Percentiles rank a stretch among this genome's conserved stretches.
Conservation (phyloP, 2,888 invertebrate species). For the Biston stratarius region DNA sequence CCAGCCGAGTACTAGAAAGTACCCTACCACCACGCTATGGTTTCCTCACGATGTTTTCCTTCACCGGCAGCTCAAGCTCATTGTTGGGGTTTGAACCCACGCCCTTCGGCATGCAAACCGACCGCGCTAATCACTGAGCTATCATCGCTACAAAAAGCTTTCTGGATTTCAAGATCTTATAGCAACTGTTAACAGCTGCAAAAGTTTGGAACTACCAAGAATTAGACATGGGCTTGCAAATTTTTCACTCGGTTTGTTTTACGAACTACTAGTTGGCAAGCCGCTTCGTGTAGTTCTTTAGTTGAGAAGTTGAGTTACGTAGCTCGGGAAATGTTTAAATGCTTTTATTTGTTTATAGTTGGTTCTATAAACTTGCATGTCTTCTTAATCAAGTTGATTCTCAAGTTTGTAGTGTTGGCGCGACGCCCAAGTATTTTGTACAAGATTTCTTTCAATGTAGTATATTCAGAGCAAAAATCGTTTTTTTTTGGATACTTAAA, state of each 20-base stretch:
- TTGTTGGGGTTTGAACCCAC: no score
- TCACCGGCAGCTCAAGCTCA: no score
- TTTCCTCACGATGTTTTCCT: no score
- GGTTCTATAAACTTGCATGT: constrained; percentile 21
- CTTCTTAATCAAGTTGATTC: constrained; percentile 26
- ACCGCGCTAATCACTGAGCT: no score
- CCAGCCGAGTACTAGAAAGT: no score
- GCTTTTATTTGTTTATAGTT: constrained; percentile 28
- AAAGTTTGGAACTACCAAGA: constrained; percentile 38
- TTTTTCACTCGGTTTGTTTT: constrained; percentile 43
- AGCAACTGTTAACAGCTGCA: constrained; percentile 15
- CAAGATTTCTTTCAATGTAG: not conserved
- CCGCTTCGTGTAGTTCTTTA: constrained; percentile 39
- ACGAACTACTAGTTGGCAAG: constrained; percentile 44
- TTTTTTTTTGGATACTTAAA: no score
- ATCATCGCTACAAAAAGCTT: no score
- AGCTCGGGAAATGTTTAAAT: constrained; percentile 23
- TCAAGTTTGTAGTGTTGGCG: constrained; percentile 16
- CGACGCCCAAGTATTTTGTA: constrained; percentile 5
- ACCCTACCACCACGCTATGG: no score
- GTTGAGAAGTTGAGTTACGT: constrained; percentile 28
- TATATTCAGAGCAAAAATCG: no score
- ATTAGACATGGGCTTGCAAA: constrained; percentile 43
- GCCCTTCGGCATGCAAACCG: no score
- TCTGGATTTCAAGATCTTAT: no score